These are phyloP conservation scores for Saguinus imperator DNA, from an alignment of 2,113 vertebrate genomes.

Conservation along the genomic window DNA sequence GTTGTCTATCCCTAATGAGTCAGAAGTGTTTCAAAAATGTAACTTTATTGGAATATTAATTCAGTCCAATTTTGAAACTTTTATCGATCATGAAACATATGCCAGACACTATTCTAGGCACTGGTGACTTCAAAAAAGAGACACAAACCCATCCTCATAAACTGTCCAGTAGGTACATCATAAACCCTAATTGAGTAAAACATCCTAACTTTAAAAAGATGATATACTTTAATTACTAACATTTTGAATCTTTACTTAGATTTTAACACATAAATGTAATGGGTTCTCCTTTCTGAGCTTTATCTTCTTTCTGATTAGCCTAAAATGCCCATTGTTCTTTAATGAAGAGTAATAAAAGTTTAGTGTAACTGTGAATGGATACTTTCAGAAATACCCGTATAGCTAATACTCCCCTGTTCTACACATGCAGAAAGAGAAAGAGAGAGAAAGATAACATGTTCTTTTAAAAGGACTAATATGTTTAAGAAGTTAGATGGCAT, in stretches of 20 bases:
- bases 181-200: background rate
- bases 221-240: background rate
- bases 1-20: background rate
- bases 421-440: background rate
- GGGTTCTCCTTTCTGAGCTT: background rate
- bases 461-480: background rate
- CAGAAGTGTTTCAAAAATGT: background rate
- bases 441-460: background rate
- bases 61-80: background rate
- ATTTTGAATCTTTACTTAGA: background rate
- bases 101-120: background rate
- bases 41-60: slow-evolving; percentile 13
- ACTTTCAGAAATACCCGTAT: background rate
- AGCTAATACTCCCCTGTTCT: background rate
- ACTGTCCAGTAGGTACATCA: background rate
- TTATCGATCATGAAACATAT: background rate
- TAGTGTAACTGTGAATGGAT: background rate
- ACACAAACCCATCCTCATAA: background rate
- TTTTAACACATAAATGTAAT: background rate
- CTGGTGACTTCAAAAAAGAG: background rate
- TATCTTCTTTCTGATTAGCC: background rate
- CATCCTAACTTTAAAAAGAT: background rate
- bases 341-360: background rate
- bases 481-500: background rate
- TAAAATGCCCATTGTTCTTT: background rate